Base-by-base conservation (phyloP, 2,113 vertebrate genomes). In the Orycteropus afer region DNA sequence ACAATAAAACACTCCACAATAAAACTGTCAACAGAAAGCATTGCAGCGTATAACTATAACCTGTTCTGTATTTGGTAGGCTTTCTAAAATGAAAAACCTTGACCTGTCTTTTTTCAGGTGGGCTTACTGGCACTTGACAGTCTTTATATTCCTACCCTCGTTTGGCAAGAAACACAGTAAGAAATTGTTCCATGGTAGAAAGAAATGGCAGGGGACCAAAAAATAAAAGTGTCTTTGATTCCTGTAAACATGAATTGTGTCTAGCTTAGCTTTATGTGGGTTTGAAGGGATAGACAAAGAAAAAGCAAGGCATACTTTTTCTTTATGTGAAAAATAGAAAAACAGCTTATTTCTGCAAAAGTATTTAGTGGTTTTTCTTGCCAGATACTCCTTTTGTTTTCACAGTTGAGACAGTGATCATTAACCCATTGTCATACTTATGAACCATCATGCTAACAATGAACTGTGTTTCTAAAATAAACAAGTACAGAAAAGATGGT, bases 191-290 rank as follows among this genome's bases (percentile, higher is more conserved):
- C 82, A 45, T 11, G 22, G 65, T 51, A 23, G 79, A 76, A 37
- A 91, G 71, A 83, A 93, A 90, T 94, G 89, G 83, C 86, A 81
- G 55, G 80, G 59, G 81, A 82, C 67, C 84, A 84, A 90, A 95
- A 91, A 93, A 88, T 76, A 91, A 81, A 97, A 97, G 67, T 89
- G 90, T 92, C 93, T 93, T 95, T 95, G 86, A 96, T 93, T 93
- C 92, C 89, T 89, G 73, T 88, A 94, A 97, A 94, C 15, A 65
- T 90, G 89, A 90, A 71, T 90, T 93, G 55, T 87, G 63, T 86
- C 80, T 83, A 86, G 65, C 57, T 74, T 92, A n/a, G 74, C 29
- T 45, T 87, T 47, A 42, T 0, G 3, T 78, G 61, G 37, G 17
- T 74, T 32, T 53, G 78, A 95, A 85, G n/a, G 47, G 57, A 81